Conservation (phyloP, 2,888 invertebrate genomes). For the Pelosia muscerda region DNA sequence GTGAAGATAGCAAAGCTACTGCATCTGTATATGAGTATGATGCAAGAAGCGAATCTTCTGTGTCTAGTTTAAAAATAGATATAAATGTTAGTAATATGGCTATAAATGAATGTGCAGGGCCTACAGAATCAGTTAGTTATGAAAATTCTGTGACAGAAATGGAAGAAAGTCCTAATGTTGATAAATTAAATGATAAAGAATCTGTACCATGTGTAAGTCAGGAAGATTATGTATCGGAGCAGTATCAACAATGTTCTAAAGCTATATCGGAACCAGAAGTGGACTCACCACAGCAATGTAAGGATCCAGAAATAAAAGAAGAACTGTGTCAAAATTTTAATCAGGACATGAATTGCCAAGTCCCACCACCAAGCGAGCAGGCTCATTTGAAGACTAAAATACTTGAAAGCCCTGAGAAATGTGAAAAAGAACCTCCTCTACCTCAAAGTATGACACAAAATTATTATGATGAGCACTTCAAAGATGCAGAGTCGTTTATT, state of each 20-base stretch:
- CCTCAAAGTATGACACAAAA: constrained; percentile 69
- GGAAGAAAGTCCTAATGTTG: constrained; percentile 46
- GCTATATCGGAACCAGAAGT: constrained; percentile 41
- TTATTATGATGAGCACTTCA: constrained; percentile 89
- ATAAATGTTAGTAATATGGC: constrained; percentile 65
- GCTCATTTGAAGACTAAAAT: constrained; percentile 54
- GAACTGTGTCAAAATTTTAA: constrained; percentile 58
- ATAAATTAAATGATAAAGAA: constrained; percentile 47
- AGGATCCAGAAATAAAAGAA: constrained; percentile 48
- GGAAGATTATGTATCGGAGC: constrained; percentile 66
- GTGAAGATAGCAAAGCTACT: constrained; percentile 78
- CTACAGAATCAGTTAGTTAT: constrained; percentile 42
- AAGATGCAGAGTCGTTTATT: constrained; percentile 93
- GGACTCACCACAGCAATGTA: constrained; percentile 34
- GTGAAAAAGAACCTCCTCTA: constrained; percentile 63
- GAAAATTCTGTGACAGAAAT: constrained; percentile 47
- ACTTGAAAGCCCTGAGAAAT: constrained; percentile 54
- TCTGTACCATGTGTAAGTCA: constrained; percentile 49
- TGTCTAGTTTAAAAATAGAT: constrained; percentile 77
- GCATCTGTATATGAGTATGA: constrained; percentile 79
- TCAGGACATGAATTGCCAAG: constrained; percentile 60
- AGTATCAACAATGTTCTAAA: constrained; percentile 49
- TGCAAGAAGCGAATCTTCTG: constrained; percentile 75
- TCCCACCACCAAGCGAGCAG: constrained; percentile 48
- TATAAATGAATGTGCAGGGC: constrained; percentile 57